A percentile compares a stretch with the other conserved stretches of the same genome.
These are phyloP conservation scores for Cerastis leucographa DNA, from an alignment of 2,888 invertebrate genomes.

Conservation along the genomic window DNA sequence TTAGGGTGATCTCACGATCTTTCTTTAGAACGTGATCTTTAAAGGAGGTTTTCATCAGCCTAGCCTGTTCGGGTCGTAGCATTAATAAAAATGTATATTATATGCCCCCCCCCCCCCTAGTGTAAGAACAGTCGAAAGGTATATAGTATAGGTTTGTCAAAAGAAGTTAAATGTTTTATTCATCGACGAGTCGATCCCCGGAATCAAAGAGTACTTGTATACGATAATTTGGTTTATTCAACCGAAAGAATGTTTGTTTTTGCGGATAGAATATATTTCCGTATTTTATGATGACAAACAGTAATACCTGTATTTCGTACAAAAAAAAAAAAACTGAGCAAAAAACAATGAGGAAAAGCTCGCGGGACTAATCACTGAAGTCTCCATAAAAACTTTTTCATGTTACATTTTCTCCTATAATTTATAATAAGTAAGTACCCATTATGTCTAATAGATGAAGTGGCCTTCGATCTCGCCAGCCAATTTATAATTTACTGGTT, in stretches of 20 bases:
- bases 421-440: conserved; percentile 6
- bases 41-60: not conserved
- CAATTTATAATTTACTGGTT: conserved; percentile 51
- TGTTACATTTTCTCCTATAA: not conserved
- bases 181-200: not conserved
- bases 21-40: not conserved
- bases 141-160: not conserved
- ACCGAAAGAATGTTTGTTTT: not conserved
- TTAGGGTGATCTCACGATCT: not conserved
- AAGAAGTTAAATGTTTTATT: conserved; percentile 9
- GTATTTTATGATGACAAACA: not conserved
- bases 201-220: conserved; percentile 4
- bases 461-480: not conserved
- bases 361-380: not conserved
- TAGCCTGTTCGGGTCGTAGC: not conserved
- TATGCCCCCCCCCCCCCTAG: not conserved
- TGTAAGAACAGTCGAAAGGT: not conserved
- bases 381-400: not conserved
- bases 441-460: conserved; percentile 32
- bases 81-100: not conserved
- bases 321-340: not conserved
- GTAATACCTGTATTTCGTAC: not conserved
- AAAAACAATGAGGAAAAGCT: not conserved
- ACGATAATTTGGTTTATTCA: conserved; percentile 8
- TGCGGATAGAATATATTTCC: not conserved